Conservation (phyloP, 1,140 invertebrate species). For the Bombus pascuorum region DNA sequence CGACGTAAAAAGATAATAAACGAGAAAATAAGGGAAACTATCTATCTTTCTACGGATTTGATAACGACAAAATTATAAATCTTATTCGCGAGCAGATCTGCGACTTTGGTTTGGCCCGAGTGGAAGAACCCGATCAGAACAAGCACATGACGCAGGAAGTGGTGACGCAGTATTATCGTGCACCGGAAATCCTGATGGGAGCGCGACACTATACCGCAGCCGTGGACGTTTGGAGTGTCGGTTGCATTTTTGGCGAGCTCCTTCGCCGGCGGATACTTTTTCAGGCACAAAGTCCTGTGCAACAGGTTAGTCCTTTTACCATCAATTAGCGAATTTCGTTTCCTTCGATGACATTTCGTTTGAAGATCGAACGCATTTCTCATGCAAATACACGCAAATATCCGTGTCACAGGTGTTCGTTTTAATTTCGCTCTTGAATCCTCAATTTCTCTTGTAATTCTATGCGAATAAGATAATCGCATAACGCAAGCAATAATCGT, state of each 20-base stretch:
- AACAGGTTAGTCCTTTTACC: conserved; percentile 87
- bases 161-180: conserved; percentile 99
- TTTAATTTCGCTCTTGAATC: no score
- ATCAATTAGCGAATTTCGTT: no score
- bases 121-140: conserved; percentile 95
- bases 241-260: conserved; percentile 99
- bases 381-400: no score
- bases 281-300: conserved; percentile 96
- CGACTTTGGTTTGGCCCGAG: conserved; percentile 97
- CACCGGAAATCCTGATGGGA: conserved; percentile 99
- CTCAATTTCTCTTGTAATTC: no score
- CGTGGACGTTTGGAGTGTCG: conserved; percentile 99
- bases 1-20: fast-evolving
- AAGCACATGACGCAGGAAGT: conserved; percentile 99
- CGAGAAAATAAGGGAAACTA: no score
- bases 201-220: conserved; percentile 98
- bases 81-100: conserved; percentile 89
- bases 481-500: not conserved
- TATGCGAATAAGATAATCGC: no score
- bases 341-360: no score
- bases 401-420: no score
- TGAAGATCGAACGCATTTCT: no score
- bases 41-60: no score
- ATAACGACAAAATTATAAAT: not conserved
- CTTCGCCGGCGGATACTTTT: conserved; percentile 97